Percentiles rank a stretch among this genome's conserved stretches.
Evolutionary conservation across 2,797 vertebrate species (phyloP).

Genomic region (Gobionotothen gibberifrons): DNA sequence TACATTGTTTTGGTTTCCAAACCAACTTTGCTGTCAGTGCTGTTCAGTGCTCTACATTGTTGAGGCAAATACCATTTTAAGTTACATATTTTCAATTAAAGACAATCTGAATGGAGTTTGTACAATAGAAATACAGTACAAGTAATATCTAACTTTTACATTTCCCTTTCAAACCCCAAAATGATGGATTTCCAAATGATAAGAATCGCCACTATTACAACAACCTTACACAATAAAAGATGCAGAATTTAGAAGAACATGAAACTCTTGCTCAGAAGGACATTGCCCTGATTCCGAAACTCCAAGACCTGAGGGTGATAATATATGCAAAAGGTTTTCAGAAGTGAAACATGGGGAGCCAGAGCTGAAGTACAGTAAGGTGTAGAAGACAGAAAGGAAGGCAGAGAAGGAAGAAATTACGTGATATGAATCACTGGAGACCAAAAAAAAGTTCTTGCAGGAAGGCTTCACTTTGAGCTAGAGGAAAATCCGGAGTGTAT

Average conservation of each 20-base stretch:
- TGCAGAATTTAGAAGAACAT: constrained; percentile 7
- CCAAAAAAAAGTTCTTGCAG: not conserved
- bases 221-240: not conserved
- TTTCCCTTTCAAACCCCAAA: not conserved
- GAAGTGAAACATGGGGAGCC: constrained; percentile 2
- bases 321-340: constrained; percentile 3
- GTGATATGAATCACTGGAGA: constrained; percentile 25
- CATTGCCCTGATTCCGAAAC: not conserved
- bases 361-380: constrained; percentile 17
- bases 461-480: constrained; percentile 26
- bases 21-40: constrained; percentile 5
- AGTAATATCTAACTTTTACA: not conserved
- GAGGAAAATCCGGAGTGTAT: not conserved
- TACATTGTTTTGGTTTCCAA: constrained; percentile 5
- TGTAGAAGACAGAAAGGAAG: constrained; percentile 16
- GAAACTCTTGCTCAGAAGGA: constrained; percentile 3
- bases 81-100: constrained; percentile 16
- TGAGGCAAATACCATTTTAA: not conserved
- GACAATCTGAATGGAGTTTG: not conserved
- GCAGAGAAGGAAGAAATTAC: not conserved
- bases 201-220: not conserved
- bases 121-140: not conserved
- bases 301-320: constrained; percentile 13
- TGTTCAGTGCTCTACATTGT: not conserved
- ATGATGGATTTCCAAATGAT: not conserved